A percentile compares a stretch with the other conserved stretches of the same genome.
Evolutionary conservation across 2,797 vertebrate genomes (phyloP).

Genomic region (Mastacembelus armatus): DNA sequence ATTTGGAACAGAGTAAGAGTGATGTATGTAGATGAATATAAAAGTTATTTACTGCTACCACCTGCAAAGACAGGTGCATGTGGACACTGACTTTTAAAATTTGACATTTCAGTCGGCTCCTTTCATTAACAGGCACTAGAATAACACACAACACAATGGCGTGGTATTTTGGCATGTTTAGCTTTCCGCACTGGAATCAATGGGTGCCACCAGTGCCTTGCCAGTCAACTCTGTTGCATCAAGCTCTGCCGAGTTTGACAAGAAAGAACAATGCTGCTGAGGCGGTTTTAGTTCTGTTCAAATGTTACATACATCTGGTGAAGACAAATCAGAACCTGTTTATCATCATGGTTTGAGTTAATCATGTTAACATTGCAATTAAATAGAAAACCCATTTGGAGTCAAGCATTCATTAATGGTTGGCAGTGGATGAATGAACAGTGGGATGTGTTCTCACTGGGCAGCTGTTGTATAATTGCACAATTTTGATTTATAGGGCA

Average conservation of each 20-base stretch:
- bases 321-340: constrained; percentile 1
- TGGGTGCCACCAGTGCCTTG: neutral
- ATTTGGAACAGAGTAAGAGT: constrained; percentile 2
- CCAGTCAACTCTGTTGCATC: neutral
- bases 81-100: neutral
- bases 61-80: neutral
- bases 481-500: constrained; percentile 53
- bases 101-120: neutral
- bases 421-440: constrained; percentile 56
- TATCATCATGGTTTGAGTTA: constrained; percentile 38
- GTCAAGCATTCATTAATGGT: constrained; percentile 37
- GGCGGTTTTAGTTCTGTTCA: neutral
- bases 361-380: constrained; percentile 60
- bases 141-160: neutral
- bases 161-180: constrained; percentile 1
- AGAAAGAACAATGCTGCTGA: neutral
- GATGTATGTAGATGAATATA: too few species aligned
- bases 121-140: neutral
- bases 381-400: constrained; percentile 49
- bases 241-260: neutral
- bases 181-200: constrained; percentile 1
- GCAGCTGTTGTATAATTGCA: constrained; percentile 57
- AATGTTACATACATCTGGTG: neutral
- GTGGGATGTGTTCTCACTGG: constrained; percentile 45
- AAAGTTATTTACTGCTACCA: neutral